Percentiles rank a stretch among this genome's conserved stretches.
Evolutionary conservation across 2,888 invertebrate species (phyloP).

Genomic region (Cataglyphis cursor): DNA sequence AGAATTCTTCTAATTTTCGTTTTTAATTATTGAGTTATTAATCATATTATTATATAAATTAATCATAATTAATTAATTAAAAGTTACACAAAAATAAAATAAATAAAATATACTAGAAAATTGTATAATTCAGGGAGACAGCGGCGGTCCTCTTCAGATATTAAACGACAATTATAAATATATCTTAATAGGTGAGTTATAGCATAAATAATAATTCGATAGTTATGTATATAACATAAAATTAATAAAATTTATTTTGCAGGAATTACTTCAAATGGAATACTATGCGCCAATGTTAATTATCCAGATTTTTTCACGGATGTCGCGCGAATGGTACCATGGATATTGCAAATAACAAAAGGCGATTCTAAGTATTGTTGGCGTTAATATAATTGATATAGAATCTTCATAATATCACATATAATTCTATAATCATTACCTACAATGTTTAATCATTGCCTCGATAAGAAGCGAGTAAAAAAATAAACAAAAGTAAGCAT

Average conservation of each 20-base stretch:
- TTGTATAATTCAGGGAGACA: constrained; percentile 70
- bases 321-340: constrained; percentile 68
- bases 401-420: neutral
- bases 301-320: constrained; percentile 74
- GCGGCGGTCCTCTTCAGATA: constrained; percentile 75
- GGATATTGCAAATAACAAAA: constrained; percentile 69
- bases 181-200: constrained; percentile 69
- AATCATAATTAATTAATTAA: neutral
- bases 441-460: neutral
- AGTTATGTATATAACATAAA: neutral
- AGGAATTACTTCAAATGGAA: constrained; percentile 71
- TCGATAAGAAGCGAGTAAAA: neutral
- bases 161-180: constrained; percentile 61
- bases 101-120: constrained; percentile 11
- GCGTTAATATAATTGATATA: constrained; percentile 56
- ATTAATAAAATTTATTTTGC: constrained; percentile 18
- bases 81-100: constrained; percentile 32
- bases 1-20: neutral
- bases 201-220: neutral
- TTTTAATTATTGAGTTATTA: neutral
- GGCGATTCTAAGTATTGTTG: constrained; percentile 75
- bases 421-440: neutral
- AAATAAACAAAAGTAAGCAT: neutral
- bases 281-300: constrained; percentile 69
- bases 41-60: neutral